phyloP scores from a whole-genome alignment of 2,113 vertebrate species.

The Anhinga anhinga region DNA sequence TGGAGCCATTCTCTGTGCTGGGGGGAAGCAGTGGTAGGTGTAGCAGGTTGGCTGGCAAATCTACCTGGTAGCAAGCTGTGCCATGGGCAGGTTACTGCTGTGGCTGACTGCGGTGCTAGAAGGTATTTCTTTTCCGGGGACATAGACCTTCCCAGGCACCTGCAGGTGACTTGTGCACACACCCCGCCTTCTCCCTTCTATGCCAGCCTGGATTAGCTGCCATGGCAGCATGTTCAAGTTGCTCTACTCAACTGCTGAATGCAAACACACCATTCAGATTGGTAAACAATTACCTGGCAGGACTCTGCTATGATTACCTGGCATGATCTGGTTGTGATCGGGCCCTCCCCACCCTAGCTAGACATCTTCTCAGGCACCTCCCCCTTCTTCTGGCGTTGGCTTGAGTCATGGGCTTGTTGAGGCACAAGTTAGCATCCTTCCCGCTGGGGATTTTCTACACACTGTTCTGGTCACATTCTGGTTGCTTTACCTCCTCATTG shows the following conservation, averaged over 20 bases:
- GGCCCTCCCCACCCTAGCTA: neutral
- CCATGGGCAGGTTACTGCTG: neutral
- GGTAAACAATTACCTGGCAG: slow-evolving; percentile 33
- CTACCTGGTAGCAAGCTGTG: neutral
- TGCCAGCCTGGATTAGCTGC: slow-evolving; percentile 31
- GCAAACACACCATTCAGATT: neutral
- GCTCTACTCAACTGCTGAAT: neutral
- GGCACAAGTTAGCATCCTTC: neutral
- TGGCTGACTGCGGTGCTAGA: neutral
- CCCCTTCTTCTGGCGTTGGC: neutral
- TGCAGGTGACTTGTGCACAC: neutral
- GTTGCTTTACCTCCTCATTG: neutral
- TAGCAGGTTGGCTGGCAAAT: neutral
- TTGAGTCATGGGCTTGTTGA: neutral
- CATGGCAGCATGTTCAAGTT: slow-evolving; percentile 2
- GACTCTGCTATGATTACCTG: neutral
- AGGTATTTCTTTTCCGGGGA: neutral
- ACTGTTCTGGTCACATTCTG: neutral
- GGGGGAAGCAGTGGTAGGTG: neutral
- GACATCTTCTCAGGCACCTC: neutral
- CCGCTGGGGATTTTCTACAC: neutral
- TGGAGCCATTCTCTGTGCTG: neutral
- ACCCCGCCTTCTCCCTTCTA: neutral
- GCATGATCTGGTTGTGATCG: neutral
- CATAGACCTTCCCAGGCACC: neutral